A percentile compares a stretch with the other conserved stretches of the same genome.
phyloP scores from a whole-genome alignment of 2,797 vertebrate genomes.

The Hemitrygon akajei region DNA sequence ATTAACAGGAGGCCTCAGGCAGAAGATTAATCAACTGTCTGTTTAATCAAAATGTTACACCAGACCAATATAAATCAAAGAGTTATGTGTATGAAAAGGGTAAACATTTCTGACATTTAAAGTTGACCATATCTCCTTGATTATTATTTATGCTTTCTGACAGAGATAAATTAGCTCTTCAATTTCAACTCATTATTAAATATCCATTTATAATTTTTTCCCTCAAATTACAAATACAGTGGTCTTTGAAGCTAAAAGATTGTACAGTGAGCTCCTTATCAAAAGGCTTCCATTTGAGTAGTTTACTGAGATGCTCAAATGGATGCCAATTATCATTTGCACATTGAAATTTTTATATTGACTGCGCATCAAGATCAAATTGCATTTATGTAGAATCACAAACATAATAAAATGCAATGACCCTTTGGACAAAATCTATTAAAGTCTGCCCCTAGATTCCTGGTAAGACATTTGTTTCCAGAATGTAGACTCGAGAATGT shows the following conservation, averaged over 20 bases:
- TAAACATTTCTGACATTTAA: constrained; percentile 40
- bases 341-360: not conserved
- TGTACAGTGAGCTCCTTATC: not conserved
- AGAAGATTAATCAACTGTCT: constrained; percentile 21
- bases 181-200: not conserved
- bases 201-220: not conserved
- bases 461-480: not conserved
- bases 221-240: too few species aligned
- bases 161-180: constrained; percentile 45
- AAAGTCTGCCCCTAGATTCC: not conserved
- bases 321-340: not conserved
- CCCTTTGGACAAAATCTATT: not conserved
- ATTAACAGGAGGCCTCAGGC: constrained; percentile 8
- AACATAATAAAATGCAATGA: not conserved
- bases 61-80: constrained; percentile 23
- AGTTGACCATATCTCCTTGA: constrained; percentile 38
- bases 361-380: not conserved
- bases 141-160: constrained; percentile 39
- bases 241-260: not conserved
- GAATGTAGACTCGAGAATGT: too few species aligned
- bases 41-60: constrained; percentile 20
- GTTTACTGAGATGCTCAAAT: not conserved
- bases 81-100: constrained; percentile 37
- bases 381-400: not conserved
- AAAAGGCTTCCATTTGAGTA: not conserved